phyloP scores from a whole-genome alignment of 2,888 invertebrate species.

The Tachina grossa region DNA sequence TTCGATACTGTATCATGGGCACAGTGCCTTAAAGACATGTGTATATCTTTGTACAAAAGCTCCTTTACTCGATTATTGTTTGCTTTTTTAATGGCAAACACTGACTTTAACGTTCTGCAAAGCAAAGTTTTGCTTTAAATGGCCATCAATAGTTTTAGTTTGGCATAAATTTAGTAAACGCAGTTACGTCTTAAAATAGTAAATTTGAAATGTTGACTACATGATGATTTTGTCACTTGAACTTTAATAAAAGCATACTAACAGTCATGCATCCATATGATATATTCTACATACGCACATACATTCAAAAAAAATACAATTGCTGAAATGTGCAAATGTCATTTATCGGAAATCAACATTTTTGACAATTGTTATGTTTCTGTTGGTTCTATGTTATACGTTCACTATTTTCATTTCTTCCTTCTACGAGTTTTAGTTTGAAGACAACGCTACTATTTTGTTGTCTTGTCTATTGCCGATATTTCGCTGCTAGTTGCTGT shows the following conservation, averaged over 20 bases:
- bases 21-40: too few species aligned
- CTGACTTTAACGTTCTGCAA: too few species aligned
- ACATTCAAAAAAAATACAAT: slow-evolving; percentile 9
- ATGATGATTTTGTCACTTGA: slow-evolving; percentile 10
- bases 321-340: slow-evolving; percentile 47
- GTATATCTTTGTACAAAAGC: too few species aligned
- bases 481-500: slow-evolving; percentile 9
- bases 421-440: neutral
- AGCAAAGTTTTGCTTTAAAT: too few species aligned
- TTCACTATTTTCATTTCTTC: neutral
- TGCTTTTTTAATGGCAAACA: too few species aligned
- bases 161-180: too few species aligned
- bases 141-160: too few species aligned
- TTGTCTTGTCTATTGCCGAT: slow-evolving; percentile 32
- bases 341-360: slow-evolving; percentile 69
- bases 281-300: neutral
- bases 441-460: neutral
- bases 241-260: neutral
- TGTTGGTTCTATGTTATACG: neutral
- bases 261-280: too few species aligned
- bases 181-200: neutral
- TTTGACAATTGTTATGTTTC: slow-evolving; percentile 63
- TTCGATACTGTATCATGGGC: too few species aligned
- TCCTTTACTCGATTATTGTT: too few species aligned
- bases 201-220: neutral